Percentiles rank a stretch among this genome's conserved stretches.
Conservation (phyloP, 2,888 invertebrate species). For the Rugalucina vietnamica region DNA sequence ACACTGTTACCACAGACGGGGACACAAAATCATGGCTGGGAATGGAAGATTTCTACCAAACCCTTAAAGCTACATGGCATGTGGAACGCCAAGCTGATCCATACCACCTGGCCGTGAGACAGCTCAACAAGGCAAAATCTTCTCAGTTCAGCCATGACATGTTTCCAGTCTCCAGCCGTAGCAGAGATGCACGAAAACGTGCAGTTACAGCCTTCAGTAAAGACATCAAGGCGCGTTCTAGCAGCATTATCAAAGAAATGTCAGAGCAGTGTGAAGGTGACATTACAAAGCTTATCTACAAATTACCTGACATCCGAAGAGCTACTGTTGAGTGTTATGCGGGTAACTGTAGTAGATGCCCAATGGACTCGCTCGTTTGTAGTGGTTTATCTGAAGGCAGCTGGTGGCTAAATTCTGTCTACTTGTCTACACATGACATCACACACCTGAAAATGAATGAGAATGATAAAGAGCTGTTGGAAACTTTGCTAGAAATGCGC, state of each 20-base stretch:
- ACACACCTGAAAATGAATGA: too few species aligned
- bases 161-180: not conserved
- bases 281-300: not conserved
- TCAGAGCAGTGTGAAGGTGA: not conserved
- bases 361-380: constrained; percentile 8
- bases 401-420: not conserved
- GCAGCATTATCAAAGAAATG: constrained; percentile 19
- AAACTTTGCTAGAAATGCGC: too few species aligned
- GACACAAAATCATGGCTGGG: constrained; percentile 19
- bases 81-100: constrained; percentile 12
- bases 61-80: constrained; percentile 5
- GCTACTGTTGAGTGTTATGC: constrained; percentile 17
- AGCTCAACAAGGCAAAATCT: constrained; percentile 13
- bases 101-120: constrained; percentile 12
- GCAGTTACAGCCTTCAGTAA: constrained; percentile 20
- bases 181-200: constrained; percentile 1
- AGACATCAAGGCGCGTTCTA: constrained; percentile 16
- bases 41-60: constrained; percentile 6
- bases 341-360: constrained; percentile 23
- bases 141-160: constrained; percentile 14
- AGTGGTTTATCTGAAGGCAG: constrained; percentile 6
- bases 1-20: constrained; percentile 17
- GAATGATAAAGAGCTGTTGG: too few species aligned
- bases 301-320: not conserved
- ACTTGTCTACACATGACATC: too few species aligned